Percentiles rank a stretch among this genome's conserved stretches.
phyloP scores from a whole-genome alignment of 2,797 vertebrate species.

The Sebastes wilsoni region DNA sequence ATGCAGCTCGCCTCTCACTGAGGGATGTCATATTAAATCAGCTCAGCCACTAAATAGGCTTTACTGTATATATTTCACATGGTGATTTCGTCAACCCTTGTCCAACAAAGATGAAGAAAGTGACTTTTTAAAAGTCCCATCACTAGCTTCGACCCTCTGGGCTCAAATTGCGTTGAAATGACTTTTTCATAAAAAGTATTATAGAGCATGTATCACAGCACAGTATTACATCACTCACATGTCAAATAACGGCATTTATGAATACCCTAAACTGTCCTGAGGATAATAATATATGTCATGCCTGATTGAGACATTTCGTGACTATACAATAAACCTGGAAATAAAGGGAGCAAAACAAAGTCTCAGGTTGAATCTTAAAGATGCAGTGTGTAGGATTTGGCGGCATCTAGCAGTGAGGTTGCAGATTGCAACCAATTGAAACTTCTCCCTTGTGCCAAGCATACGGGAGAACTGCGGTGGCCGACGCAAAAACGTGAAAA shows the following conservation, averaged over 20 bases:
- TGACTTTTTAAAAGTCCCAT: not conserved
- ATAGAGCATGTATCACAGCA: not conserved
- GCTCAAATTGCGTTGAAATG: not conserved
- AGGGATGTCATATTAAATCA: slow-evolving; percentile 22
- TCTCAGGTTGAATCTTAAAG: not conserved
- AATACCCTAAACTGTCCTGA: not conserved
- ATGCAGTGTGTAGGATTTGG: too few species aligned
- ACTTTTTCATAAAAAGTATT: not conserved
- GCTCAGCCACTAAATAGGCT: slow-evolving; percentile 22
- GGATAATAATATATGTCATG: not conserved
- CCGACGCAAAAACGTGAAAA: too few species aligned
- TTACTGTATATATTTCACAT: slow-evolving; percentile 27
- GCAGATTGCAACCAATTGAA: too few species aligned
- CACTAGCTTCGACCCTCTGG: not conserved
- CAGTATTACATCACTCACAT: not conserved
- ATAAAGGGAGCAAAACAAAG: not conserved
- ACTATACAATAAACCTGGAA: not conserved
- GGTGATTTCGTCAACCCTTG: slow-evolving; percentile 1
- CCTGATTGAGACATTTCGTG: not conserved
- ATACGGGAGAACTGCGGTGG: too few species aligned
- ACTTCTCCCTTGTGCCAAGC: too few species aligned
- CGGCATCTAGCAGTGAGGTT: too few species aligned
- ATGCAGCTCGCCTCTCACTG: slow-evolving; percentile 6
- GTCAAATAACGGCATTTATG: not conserved
- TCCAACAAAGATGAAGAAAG: slow-evolving; percentile 13